Percentiles rank a stretch among this genome's conserved stretches.
These are phyloP conservation scores for Aplysina aerophoba DNA, from an alignment of 37 sponge, comb jelly and placozoan species.

Conservation along the genomic window DNA sequence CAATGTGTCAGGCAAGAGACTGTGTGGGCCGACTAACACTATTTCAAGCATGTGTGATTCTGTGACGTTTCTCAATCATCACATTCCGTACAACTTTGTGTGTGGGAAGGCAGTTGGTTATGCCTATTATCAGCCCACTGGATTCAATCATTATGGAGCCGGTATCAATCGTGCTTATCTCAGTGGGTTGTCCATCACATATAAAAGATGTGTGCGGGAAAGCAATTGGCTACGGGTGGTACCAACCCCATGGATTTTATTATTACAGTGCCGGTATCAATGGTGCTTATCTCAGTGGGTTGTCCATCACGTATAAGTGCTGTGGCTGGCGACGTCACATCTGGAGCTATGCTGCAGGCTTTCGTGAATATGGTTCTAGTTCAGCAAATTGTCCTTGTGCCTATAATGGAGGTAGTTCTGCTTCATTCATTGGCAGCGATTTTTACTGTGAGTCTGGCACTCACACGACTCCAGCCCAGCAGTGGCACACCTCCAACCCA, in stretches of 20 bases:
- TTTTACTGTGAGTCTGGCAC: slow-evolving; percentile 21
- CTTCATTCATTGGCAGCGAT: slow-evolving; percentile 4
- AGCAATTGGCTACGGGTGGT: not conserved
- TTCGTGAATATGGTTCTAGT: not conserved
- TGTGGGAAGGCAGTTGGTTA: slow-evolving; percentile 21
- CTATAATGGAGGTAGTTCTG: not conserved
- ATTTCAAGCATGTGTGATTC: not conserved
- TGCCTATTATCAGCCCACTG: not conserved
- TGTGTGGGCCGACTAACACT: not conserved
- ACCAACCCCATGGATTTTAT: not conserved
- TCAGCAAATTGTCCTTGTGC: slow-evolving; percentile 21
- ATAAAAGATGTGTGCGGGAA: not conserved
- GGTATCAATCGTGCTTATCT: not conserved
- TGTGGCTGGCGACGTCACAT: not conserved
- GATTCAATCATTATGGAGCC: not conserved
- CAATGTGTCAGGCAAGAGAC: not conserved
- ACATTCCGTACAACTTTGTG: not conserved
- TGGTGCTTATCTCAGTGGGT: not conserved
- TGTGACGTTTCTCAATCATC: not conserved
- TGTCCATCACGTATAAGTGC: not conserved
- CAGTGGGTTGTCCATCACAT: slow-evolving; percentile 24
- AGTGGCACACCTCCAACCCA: slow-evolving; percentile 11
- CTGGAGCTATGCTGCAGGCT: slow-evolving; percentile 31
- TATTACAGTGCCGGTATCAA: not conserved
- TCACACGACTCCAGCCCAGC: not conserved